A percentile compares a stretch with the other conserved stretches of the same genome.
Conservation (phyloP, 2,797 vertebrate genomes). For the Trichosurus vulpecula region DNA sequence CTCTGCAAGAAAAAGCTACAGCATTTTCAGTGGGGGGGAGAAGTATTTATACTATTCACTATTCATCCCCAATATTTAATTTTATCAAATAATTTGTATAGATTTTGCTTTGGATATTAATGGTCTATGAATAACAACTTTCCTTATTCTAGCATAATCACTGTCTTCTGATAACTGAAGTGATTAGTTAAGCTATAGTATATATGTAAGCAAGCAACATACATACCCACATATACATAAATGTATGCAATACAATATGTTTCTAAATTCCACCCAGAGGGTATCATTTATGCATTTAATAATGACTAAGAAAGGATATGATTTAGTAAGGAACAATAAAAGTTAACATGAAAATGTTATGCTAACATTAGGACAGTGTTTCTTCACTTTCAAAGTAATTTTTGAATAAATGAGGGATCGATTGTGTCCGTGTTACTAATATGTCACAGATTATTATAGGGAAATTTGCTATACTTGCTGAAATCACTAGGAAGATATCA, state of each 20-base stretch:
- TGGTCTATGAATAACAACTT: not conserved
- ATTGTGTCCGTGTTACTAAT: not conserved
- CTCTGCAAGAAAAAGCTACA: not conserved
- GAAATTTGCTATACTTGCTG: not conserved
- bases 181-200: not conserved
- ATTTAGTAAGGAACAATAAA: not conserved
- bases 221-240: not conserved
- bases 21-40: not conserved
- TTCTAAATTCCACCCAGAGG: not conserved
- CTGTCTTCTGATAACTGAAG: not conserved
- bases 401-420: not conserved
- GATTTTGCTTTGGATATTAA: not conserved
- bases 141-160: not conserved
- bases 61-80: not conserved
- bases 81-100: not conserved
- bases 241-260: not conserved
- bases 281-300: not conserved
- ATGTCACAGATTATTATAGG: not conserved
- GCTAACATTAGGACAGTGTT: not conserved
- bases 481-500: not conserved
- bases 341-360: not conserved
- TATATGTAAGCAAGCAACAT: not conserved
- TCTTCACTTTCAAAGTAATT: not conserved
- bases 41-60: not conserved
- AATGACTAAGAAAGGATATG: not conserved